Base-by-base conservation (phyloP, 1,140 invertebrate genomes). In the Drosophila sturtevanti region DNA sequence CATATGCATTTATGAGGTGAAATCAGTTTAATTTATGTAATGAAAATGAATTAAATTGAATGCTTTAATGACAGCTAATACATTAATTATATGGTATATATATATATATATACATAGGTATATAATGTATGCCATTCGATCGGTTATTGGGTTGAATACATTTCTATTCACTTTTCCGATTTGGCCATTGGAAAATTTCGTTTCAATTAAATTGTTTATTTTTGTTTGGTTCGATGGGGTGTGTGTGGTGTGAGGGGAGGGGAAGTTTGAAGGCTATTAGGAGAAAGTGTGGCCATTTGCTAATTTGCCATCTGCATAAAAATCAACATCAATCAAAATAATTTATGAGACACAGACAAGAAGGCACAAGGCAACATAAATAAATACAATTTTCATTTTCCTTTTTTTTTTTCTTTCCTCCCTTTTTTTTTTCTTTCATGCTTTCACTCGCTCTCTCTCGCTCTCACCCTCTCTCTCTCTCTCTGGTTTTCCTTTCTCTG, bases 291-390 rank as follows among this genome's bases (percentile, higher is more conserved):
- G 27, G 41, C 54, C 14, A 31, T 21, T 59, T 64, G 61, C 27
- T 77, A 72, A 77, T 77, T 77, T 72, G 71, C 61, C 64, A 68
- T 69, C 65, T 56, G 41, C 38, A 66, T 65, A 68, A 79, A 82
- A 77, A 77, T 76, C 75, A 86, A 77, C 82, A 79, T 82, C 63
- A 58, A 79, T 72, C 24, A 67, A 66, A 52, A 77, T 72, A 75
- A 87, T 82, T 71, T 81, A 81, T 82, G 75, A 78, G 56, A 69
- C 74, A 62, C 48, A 68, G 56, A 35, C 48, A 63, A 10, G 62
- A 27, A 65, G 59, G 27, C 38, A 55, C 12, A 37, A 18, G n/a
- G 24, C 56, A 63, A 64, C 59, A 54, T 56, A 68, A 34, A 44
- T 22, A 61, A n/a, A 73, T 48, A 65, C 56, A 66, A 37, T 61